Conservation (phyloP, 2,113 vertebrate species). For the Dolichallabes microphthalmus region DNA sequence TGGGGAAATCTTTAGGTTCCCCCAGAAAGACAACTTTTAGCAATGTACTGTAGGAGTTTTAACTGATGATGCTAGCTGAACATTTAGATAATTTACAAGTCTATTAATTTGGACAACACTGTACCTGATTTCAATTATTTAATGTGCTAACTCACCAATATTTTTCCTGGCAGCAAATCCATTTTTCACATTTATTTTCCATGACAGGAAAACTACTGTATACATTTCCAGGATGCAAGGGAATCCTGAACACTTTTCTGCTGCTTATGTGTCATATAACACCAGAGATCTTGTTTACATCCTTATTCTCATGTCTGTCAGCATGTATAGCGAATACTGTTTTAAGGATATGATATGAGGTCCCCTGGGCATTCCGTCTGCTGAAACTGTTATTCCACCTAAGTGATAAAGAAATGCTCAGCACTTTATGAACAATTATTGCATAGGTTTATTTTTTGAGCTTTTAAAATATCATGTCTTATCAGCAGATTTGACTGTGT, state of each 20-base stretch:
- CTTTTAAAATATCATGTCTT: neutral
- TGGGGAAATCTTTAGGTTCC: neutral
- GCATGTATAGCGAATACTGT: slow-evolving; percentile 4
- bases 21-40: no score
- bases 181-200: neutral
- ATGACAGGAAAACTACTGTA: neutral
- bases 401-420: slow-evolving; percentile 3
- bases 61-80: neutral
- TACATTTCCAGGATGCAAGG: neutral
- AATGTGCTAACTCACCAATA: neutral
- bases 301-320: neutral
- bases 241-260: neutral
- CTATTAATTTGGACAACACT: no score
- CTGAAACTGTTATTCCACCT: neutral
- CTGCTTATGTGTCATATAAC: slow-evolving; percentile 4
- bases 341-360: neutral
- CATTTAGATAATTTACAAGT: neutral
- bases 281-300: neutral
- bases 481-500: no score
- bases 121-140: neutral
- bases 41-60: neutral
- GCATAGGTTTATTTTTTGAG: neutral
- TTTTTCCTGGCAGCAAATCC: neutral
- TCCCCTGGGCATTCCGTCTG: neutral
- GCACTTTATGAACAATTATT: neutral